A percentile compares a stretch with the other conserved stretches of the same genome.
These are phyloP conservation scores for Drosophila demipolita DNA, from an alignment of 2,888 invertebrate genomes.

Conservation along the genomic window DNA sequence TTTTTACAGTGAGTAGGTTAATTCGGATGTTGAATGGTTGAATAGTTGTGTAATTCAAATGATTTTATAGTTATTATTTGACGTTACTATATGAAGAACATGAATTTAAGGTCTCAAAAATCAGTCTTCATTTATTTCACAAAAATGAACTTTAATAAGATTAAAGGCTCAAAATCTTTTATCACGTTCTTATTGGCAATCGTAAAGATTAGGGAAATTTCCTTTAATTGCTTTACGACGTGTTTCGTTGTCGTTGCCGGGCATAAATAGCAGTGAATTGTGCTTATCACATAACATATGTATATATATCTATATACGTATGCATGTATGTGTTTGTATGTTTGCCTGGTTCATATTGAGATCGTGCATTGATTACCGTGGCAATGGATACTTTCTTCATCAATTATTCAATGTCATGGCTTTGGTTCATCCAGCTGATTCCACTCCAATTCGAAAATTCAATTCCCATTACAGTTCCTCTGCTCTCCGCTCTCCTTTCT, in stretches of 20 bases:
- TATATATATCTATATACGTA: background rate
- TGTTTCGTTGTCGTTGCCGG: background rate
- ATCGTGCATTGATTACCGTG: constrained; percentile 29
- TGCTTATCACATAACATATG: background rate
- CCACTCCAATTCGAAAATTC: constrained; percentile 7
- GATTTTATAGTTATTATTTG: background rate
- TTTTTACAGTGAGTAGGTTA: too few relatives aligned
- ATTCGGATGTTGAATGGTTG: too few relatives aligned
- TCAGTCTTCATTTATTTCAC: background rate
- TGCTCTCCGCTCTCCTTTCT: constrained; percentile 1
- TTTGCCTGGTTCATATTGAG: constrained; percentile 29
- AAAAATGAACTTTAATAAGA: background rate
- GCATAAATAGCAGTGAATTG: background rate
- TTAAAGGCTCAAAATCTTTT: background rate
- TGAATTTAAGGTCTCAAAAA: background rate
- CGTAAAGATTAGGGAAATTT: background rate
- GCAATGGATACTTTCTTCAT: constrained; percentile 40
- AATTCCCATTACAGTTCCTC: constrained; percentile 2
- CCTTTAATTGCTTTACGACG: constrained; percentile 1
- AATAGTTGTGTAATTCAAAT: background rate
- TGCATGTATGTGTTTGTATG: background rate
- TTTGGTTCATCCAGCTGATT: constrained; percentile 27
- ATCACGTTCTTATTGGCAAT: constrained; percentile 1
- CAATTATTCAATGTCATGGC: constrained; percentile 58
- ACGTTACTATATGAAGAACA: too few relatives aligned